Conservation (phyloP, 1,140 invertebrate genomes). For the Lamellibrachia luymesi region DNA sequence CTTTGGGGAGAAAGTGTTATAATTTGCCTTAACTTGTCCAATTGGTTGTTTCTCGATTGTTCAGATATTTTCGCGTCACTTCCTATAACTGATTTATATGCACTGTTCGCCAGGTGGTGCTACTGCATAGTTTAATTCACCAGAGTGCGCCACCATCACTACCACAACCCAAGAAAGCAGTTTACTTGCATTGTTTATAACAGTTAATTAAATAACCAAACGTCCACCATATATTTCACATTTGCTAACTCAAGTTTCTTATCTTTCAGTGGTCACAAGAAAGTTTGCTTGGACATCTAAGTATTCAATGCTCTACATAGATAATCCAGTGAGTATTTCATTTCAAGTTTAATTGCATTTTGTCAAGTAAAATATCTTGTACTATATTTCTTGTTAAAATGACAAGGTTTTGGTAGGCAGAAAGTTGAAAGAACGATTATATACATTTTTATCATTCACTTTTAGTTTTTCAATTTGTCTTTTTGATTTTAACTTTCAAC, state of each 20-base stretch:
- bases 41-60: not conserved
- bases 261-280: constrained; percentile 39
- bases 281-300: constrained; percentile 71
- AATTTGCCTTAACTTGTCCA: not conserved
- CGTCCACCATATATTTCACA: not conserved
- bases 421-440: not conserved
- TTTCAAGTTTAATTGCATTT: constrained; percentile 27
- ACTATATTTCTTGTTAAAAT: constrained; percentile 31
- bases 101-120: not conserved
- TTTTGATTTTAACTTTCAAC: not conserved
- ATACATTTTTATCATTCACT: not conserved
- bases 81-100: not conserved
- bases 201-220: not conserved
- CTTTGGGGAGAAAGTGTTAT: too few relatives aligned
- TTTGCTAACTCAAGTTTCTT: not conserved
- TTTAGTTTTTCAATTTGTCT: not conserved
- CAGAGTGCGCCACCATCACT: not conserved
- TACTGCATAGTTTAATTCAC: too few relatives aligned
- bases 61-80: too few relatives aligned
- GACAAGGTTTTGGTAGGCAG: not conserved
- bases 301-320: constrained; percentile 79
- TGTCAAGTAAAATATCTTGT: constrained; percentile 17
- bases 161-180: not conserved
- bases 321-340: constrained; percentile 70
- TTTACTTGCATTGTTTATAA: not conserved